Base-by-base conservation (phyloP, 2,888 invertebrate species). In the Lithosia quadra region DNA sequence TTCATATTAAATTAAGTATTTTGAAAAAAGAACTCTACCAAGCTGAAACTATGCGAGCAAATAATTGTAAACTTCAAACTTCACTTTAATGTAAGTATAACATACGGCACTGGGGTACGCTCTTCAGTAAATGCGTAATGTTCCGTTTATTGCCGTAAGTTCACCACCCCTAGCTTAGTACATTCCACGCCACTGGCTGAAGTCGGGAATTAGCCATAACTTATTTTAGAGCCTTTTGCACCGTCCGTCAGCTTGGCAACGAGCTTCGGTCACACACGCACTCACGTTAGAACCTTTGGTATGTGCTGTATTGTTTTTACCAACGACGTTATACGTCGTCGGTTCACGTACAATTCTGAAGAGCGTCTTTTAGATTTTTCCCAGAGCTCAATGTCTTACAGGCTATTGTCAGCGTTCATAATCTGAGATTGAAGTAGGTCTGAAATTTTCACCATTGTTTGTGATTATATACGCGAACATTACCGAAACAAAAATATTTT, bases 151-250 rank as follows among this genome's bases (percentile, higher is more conserved):
- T 60, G 28, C 56, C 43, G 33, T 21, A 43, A 28, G 86, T 87
- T 83, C 82, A 72, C 81, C 76, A 65, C 64, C 64, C 60, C 68
- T 63, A 39, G n/a, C 39, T 24, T 53, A 60, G 55, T 85, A 86
- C 91, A 93, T 93, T 92, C 92, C 91, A 78, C 77, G 73, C 83
- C 87, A 84, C 84, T 79, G 79, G 79, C 84, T 83, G 76, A 83
- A 85, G 79, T 79, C 74, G 74, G 83, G 88, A 88, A 90, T 90
- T 90, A 89, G 87, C 88, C 82, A 89, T 91, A 89, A 89, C 86
- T 87, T 88, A 88, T 90, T 90, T 88, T 85, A 88, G 84, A 87
- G 81, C 84, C 82, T 82, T 82, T 83, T 76, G 70, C 82, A 81
- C 79, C 73, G 77, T 78, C 79, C 73, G 77, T 78, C 71, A 77